phyloP scores from a whole-genome alignment of 2,888 invertebrate species.

The Pollenia amentaria region DNA sequence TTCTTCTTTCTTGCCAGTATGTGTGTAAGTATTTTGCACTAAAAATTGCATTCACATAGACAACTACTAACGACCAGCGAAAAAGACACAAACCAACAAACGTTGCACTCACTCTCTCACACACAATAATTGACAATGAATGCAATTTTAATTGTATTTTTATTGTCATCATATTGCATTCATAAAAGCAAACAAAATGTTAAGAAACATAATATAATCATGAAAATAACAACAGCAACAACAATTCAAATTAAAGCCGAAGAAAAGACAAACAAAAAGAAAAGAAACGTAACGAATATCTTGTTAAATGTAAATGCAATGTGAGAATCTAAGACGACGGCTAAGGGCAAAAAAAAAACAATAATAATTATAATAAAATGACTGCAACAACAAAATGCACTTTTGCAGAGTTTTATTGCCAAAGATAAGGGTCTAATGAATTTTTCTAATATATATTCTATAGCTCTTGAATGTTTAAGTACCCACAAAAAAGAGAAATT shows the following conservation, averaged over 20 bases:
- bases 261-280: not conserved
- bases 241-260: conserved; percentile 43
- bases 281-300: conserved; percentile 20
- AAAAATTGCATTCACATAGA: conserved; percentile 41
- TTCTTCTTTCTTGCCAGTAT: conserved; percentile 6
- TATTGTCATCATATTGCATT: conserved; percentile 68
- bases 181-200: conserved; percentile 31
- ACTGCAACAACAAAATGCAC: conserved; percentile 48
- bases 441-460: not conserved
- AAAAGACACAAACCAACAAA: not conserved
- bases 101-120: not conserved
- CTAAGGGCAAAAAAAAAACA: not conserved
- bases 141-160: conserved; percentile 73
- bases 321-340: conserved; percentile 33
- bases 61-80: conserved; percentile 43
- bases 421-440: not conserved
- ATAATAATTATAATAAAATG: conserved; percentile 35
- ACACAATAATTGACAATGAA: conserved; percentile 65
- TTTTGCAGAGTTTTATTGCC: conserved; percentile 36
- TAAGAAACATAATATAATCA: conserved; percentile 56
- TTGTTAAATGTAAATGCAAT: conserved; percentile 31
- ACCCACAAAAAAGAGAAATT: not conserved
- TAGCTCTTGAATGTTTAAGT: conserved; percentile 4
- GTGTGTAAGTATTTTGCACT: conserved; percentile 29
- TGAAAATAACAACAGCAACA: conserved; percentile 29